Conservation (phyloP, 2,797 vertebrate species). For the Sebastes hopkinsi region DNA sequence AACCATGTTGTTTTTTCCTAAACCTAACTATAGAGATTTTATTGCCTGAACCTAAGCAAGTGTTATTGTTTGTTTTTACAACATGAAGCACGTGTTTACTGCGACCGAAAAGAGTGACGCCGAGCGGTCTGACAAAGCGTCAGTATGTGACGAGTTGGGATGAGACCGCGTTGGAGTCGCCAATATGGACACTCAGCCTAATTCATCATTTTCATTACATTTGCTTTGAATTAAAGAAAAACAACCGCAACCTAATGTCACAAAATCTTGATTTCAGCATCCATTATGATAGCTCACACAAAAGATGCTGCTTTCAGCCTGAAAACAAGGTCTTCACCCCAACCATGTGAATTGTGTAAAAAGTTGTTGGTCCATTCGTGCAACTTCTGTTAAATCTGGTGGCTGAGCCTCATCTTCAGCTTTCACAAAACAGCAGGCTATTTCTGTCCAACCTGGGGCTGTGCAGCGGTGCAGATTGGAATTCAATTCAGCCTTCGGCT, state of each 20-base stretch:
- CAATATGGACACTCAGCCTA: not conserved
- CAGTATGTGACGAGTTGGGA: too few species aligned
- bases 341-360: not conserved
- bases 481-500: slow-evolving; percentile 1
- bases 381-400: not conserved
- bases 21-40: too few species aligned
- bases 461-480: not conserved
- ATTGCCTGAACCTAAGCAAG: too few species aligned
- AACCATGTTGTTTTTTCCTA: too few species aligned
- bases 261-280: not conserved
- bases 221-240: not conserved
- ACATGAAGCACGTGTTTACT: too few species aligned
- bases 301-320: not conserved
- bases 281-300: not conserved
- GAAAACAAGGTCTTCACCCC: not conserved
- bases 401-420: not conserved
- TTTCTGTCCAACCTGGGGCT: not conserved
- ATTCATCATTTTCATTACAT: not conserved
- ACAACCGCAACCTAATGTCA: not conserved
- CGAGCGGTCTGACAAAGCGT: too few species aligned
- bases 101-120: too few species aligned
- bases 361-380: not conserved
- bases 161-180: too few species aligned
- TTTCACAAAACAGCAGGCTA: not conserved
- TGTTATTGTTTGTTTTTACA: too few species aligned